Conservation (phyloP, 2,888 invertebrate species). For the Acleris holmiana region DNA sequence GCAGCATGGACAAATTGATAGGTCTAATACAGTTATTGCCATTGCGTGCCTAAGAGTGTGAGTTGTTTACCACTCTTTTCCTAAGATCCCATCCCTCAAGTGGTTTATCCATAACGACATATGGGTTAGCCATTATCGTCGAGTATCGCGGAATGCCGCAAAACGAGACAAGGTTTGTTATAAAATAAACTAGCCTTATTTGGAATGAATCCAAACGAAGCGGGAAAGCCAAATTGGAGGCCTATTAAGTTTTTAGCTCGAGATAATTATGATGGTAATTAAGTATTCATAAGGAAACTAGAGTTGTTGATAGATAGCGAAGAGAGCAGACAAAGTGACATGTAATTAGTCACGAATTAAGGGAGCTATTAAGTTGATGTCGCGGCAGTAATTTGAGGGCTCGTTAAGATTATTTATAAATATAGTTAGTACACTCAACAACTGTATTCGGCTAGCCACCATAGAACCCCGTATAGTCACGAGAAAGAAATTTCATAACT, state of each 20-base stretch:
- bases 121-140: no score
- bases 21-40: no score
- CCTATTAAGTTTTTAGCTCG: conserved; percentile 1
- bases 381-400: background rate
- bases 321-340: conserved; percentile 3
- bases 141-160: no score
- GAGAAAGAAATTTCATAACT: no score
- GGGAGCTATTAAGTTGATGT: conserved; percentile 1
- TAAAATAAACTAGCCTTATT: background rate
- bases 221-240: conserved; percentile 4
- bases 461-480: no score
- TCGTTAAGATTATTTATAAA: conserved; percentile 15
- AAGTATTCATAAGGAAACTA: conserved; percentile 11
- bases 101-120: no score
- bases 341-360: conserved; percentile 10
- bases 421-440: no score
- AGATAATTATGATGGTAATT: conserved; percentile 2
- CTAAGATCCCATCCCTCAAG: no score
- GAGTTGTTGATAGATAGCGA: conserved; percentile 1
- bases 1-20: no score
- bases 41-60: no score
- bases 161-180: background rate
- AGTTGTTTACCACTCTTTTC: no score
- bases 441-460: no score
- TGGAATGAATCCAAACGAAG: conserved; percentile 5